Conservation (phyloP, 2,888 invertebrate species). For the Electrophaes corylata region DNA sequence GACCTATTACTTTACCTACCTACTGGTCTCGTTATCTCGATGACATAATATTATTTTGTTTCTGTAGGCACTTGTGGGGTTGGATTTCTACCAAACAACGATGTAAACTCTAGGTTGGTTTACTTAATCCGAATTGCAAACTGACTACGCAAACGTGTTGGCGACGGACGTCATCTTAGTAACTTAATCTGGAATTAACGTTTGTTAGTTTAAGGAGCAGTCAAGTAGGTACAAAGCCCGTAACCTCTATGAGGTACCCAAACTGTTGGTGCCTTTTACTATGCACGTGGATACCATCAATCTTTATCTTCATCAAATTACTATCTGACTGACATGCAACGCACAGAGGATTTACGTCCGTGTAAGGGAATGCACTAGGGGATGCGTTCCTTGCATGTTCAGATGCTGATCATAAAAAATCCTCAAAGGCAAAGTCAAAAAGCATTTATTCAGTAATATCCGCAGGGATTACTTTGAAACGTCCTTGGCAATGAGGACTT, state of each 20-base stretch:
- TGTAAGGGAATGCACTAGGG: too few species aligned
- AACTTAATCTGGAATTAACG: slow-evolving; percentile 38
- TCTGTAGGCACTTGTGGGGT: slow-evolving; percentile 8
- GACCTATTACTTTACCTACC: too few species aligned
- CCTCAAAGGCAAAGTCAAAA: too few species aligned
- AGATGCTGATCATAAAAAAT: too few species aligned
- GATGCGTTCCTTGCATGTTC: too few species aligned
- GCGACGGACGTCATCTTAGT: slow-evolving; percentile 33
- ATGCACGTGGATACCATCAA: not conserved
- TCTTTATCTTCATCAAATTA: not conserved
- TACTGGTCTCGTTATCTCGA: not conserved
- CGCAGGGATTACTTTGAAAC: too few species aligned
- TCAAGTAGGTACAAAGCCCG: slow-evolving; percentile 15
- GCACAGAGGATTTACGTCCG: too few species aligned
- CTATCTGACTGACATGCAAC: not conserved
- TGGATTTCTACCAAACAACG: slow-evolving; percentile 28
- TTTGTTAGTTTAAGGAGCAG: slow-evolving; percentile 34
- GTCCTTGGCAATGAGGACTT: too few species aligned
- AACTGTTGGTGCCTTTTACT: not conserved
- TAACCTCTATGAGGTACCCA: slow-evolving; percentile 20
- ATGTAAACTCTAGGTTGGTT: slow-evolving; percentile 38
- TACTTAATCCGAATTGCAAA: slow-evolving; percentile 38
- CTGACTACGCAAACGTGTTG: slow-evolving; percentile 34
- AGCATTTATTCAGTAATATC: too few species aligned
- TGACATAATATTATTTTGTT: slow-evolving; percentile 2